Conservation (phyloP, 2,113 vertebrate genomes). For the Anoura caudifer region DNA sequence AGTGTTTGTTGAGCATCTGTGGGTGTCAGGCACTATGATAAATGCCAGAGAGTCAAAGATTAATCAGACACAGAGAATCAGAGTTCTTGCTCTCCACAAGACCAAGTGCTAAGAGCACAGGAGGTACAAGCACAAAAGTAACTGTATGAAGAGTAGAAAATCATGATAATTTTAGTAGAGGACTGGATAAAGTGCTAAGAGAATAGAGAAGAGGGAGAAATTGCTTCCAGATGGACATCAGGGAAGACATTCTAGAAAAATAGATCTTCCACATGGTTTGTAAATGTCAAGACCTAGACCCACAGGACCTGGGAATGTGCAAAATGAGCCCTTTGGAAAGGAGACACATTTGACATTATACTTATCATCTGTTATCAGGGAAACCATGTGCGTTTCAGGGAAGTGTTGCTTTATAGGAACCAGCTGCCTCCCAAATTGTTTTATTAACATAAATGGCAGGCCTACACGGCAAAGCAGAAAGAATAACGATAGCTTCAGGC, state of each 20-base stretch:
- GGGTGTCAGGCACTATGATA: background rate
- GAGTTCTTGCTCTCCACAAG: background rate
- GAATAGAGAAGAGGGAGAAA: background rate
- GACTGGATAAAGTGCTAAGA: background rate
- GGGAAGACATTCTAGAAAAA: background rate
- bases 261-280: background rate
- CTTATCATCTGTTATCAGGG: background rate
- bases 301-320: background rate
- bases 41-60: background rate
- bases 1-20: background rate
- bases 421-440: background rate
- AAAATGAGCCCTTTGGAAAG: background rate
- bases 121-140: background rate
- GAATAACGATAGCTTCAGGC: background rate
- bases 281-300: background rate
- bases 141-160: background rate
- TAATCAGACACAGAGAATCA: background rate
- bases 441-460: background rate
- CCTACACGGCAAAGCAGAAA: background rate
- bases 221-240: background rate
- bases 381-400: background rate
- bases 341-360: background rate
- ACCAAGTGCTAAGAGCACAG: background rate
- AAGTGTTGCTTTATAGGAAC: background rate
- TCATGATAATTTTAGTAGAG: background rate